These are phyloP conservation scores for Schizothorax lantsangensis DNA, from an alignment of 2,797 vertebrate genomes.

Conservation along the genomic window DNA sequence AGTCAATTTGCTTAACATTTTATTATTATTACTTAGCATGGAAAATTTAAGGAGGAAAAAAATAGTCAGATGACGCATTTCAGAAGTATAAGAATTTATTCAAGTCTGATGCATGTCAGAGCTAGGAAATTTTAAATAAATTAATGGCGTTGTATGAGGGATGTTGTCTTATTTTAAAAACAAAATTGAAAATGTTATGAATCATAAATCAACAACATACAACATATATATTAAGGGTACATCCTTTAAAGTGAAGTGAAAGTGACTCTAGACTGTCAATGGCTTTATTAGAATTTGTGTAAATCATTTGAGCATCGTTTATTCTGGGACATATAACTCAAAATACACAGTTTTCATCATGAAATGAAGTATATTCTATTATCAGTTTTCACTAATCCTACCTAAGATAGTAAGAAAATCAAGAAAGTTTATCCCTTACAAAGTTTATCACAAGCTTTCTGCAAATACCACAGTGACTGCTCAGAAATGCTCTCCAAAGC, in stretches of 20 bases:
- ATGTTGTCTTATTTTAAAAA: background rate
- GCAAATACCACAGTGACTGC: conserved; percentile 1
- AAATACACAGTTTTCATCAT: conserved; percentile 22
- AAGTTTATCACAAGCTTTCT: conserved; percentile 19
- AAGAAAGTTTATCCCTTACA: background rate
- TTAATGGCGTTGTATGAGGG: background rate
- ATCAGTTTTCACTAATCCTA: background rate
- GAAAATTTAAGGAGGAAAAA: background rate
- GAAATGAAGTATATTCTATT: background rate
- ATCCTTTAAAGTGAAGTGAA: background rate
- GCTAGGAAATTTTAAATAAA: background rate
- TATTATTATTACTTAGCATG: background rate
- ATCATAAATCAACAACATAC: background rate
- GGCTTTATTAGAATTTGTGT: conserved; percentile 10
- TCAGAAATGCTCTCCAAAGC: conserved; percentile 13
- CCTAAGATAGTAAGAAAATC: background rate
- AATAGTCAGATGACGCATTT: background rate
- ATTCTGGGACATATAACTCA: background rate
- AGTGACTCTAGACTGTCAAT: background rate
- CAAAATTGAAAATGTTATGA: background rate
- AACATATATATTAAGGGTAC: conserved; percentile 10
- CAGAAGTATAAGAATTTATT: conserved; percentile 11
- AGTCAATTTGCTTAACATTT: background rate
- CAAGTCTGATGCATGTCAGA: background rate
- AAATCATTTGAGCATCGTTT: conserved; percentile 6